phyloP scores from a whole-genome alignment of 2,888 invertebrate species.

The Holacanthella duospinosa region DNA sequence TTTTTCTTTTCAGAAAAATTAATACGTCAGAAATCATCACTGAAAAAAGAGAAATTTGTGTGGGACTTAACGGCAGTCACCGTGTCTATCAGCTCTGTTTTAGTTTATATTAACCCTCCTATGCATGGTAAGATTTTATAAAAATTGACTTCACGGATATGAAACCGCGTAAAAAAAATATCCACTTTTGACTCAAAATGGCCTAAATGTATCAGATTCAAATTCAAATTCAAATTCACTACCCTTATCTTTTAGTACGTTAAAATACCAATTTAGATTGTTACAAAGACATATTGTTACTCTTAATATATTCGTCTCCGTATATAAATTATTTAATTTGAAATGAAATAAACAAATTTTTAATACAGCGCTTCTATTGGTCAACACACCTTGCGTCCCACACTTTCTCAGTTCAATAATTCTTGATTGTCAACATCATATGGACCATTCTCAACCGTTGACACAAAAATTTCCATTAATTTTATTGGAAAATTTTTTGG shows the following conservation, averaged over 20 bases:
- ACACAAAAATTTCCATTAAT: background rate
- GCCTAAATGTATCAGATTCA: too few species aligned
- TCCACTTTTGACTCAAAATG: background rate
- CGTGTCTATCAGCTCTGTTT: background rate
- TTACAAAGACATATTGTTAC: too few species aligned
- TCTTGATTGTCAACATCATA: background rate
- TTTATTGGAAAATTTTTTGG: background rate
- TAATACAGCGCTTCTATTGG: background rate
- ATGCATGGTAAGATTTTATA: background rate
- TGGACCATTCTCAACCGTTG: background rate
- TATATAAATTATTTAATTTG: too few species aligned
- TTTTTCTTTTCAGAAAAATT: background rate
- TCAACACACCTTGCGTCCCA: conserved; percentile 6
- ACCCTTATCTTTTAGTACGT: too few species aligned
- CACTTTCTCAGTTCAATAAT: conserved; percentile 3
- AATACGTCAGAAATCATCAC: background rate
- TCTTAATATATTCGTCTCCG: too few species aligned
- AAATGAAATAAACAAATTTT: too few species aligned
- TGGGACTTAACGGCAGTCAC: background rate
- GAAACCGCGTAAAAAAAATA: background rate
- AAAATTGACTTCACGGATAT: background rate
- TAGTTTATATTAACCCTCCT: background rate
- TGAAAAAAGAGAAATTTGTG: background rate
- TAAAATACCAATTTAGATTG: too few species aligned
- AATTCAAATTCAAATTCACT: too few species aligned